A percentile compares a stretch with the other conserved stretches of the same genome.
Conservation (phyloP, 2,113 vertebrate genomes). For the Conger conger region DNA sequence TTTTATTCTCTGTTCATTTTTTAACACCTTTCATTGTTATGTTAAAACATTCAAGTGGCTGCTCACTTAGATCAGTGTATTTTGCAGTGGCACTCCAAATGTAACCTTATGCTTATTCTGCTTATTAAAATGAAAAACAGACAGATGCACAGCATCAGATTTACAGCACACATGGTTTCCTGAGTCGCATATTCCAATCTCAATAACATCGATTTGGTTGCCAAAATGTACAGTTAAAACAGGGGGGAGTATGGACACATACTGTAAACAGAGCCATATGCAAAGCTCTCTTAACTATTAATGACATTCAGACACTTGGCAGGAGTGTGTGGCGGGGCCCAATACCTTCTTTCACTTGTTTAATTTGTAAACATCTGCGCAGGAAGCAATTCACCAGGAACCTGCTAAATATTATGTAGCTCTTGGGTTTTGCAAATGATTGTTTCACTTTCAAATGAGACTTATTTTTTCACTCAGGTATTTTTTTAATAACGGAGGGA, state of each 20-base stretch:
- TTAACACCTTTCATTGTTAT: not conserved
- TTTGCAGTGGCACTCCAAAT: not conserved
- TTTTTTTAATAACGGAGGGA: not conserved
- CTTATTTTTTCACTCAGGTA: not conserved
- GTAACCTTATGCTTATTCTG: not conserved
- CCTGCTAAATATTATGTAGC: slow-evolving; percentile 20
- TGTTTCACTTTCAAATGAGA: not conserved
- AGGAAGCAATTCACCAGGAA: slow-evolving; percentile 30
- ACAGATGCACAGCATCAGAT: slow-evolving; percentile 20
- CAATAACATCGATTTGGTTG: not conserved
- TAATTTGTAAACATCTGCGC: slow-evolving; percentile 55
- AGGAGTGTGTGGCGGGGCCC: slow-evolving; percentile 44
- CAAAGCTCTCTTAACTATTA: slow-evolving; percentile 47
- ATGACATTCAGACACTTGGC: slow-evolving; percentile 58
- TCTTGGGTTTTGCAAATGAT: slow-evolving; percentile 15
- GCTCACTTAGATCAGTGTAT: not conserved
- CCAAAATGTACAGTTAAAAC: not conserved
- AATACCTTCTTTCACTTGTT: slow-evolving; percentile 32
- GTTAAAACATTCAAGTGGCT: not conserved
- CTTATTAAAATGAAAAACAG: not conserved
- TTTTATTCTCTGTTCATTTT: not conserved
- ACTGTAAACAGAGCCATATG: slow-evolving; percentile 26
- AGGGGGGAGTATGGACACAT: not conserved
- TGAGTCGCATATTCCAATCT: not conserved
- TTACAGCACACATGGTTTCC: not conserved